Evolutionary conservation across 2,113 vertebrate genomes (phyloP), one percentile per base, ranked within the genome.

Genomic region (Suncus etruscus): DNA sequence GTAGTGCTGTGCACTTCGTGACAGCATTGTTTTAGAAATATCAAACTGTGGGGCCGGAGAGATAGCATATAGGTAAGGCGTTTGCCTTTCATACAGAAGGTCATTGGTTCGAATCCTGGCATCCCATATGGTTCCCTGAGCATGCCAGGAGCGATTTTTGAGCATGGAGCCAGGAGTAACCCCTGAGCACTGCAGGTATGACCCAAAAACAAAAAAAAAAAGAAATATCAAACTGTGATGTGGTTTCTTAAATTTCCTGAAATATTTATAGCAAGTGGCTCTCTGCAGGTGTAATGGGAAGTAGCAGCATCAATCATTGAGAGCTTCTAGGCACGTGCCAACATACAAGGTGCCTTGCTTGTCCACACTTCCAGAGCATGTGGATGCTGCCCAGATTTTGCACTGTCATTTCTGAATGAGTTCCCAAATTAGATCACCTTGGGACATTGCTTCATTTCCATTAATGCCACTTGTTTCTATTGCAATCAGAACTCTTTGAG

Each of bases 191-290:
- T 15, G 16, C 51, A 15, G 51, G 51, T 54, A 15, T 54, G 51
- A 54, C 51, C 51, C 51, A 11, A 54, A 54, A 54, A 4, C 51
- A 2, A 15, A 11, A 54, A 54, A 54, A 54, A 68, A 89, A 25
- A 85, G 22, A 79, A 93, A n/a, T 70, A 51, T 39, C 76, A 89
- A 61, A 24, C 48, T 81, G 22, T 73, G 91, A 31, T 8, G 47
- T 78, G 58, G 69, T 47, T 90, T 7, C n/a, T 72, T 22, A 12
- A 77, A 75, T 74, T 89, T 90, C 45, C 54, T 65, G 78, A 87
- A 93, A 74, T 86, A 80, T 69, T 63, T 86, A 29, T 32, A 20
- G 5, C 83, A 6, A n/a, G 51, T 39, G 39, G 39, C 39, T 39
- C 39, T 39, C 39, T 39, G 39, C 51, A 87, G 47, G 68, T 81